These are phyloP conservation scores for Hylaea fasciaria DNA, from an alignment of 2,888 invertebrate species.

Conservation along the genomic window DNA sequence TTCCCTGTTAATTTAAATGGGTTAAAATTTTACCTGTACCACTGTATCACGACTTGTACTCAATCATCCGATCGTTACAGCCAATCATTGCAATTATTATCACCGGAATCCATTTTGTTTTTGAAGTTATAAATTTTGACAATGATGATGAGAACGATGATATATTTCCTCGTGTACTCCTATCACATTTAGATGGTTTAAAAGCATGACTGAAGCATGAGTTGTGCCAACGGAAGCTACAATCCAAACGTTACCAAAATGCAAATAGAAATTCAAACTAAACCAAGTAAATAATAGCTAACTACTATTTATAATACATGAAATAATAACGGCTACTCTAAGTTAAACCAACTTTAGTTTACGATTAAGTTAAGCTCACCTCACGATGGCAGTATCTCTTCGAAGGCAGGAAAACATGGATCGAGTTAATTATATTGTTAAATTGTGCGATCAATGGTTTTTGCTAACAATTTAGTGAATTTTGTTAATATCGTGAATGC, in stretches of 20 bases:
- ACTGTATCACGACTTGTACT: background rate
- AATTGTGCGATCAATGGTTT: conserved; percentile 73
- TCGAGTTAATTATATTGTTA: conserved; percentile 59
- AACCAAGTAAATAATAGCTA: conserved; percentile 28
- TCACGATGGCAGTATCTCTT: conserved; percentile 64
- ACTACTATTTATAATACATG: conserved; percentile 27
- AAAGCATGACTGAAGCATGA: conserved; percentile 18
- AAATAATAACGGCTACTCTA: background rate
- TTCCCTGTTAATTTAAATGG: conserved; percentile 76
- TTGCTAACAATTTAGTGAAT: conserved; percentile 43
- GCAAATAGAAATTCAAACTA: conserved; percentile 9
- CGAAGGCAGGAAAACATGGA: conserved; percentile 68
- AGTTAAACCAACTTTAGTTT: conserved; percentile 29
- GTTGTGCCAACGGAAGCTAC: conserved; percentile 17
- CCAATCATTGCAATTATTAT: conserved; percentile 4
- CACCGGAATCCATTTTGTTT: background rate
- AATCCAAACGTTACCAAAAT: conserved; percentile 9
- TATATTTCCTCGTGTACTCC: conserved; percentile 9
- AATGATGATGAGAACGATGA: conserved; percentile 15
- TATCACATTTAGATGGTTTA: background rate
- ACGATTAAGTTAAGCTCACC: conserved; percentile 56
- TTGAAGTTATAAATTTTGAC: conserved; percentile 16
- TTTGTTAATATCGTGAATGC: conserved; percentile 54
- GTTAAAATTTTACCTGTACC: conserved; percentile 5
- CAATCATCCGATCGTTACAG: conserved; percentile 7